phyloP scores from a whole-genome alignment of 2,888 invertebrate species.

The Papilio demoleus region DNA sequence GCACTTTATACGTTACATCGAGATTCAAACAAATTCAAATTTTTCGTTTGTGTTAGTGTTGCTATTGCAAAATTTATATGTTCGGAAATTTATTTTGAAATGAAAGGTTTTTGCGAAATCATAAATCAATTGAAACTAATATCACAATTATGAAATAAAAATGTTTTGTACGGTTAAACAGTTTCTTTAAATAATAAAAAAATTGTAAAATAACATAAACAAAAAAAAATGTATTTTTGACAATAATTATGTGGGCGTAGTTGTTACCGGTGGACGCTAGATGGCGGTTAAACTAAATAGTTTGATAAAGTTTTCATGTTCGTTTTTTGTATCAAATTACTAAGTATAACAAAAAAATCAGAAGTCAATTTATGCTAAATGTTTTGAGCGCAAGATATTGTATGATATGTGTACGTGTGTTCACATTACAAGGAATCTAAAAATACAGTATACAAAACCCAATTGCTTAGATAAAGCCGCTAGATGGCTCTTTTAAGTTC shows the following conservation, averaged over 20 bases:
- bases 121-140: background rate
- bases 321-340: background rate
- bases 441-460: too few relatives aligned
- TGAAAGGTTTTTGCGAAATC: background rate
- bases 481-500: background rate
- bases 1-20: conserved; percentile 45
- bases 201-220: too few relatives aligned
- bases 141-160: background rate
- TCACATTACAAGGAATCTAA: too few relatives aligned
- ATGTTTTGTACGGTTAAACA: background rate
- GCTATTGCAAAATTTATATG: conserved; percentile 56
- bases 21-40: conserved; percentile 49
- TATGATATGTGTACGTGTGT: too few relatives aligned
- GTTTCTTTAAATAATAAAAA: background rate
- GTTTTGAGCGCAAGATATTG: too few relatives aligned
- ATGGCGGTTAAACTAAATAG: background rate
- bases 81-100: background rate
- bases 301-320: background rate
- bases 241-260: background rate
- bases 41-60: conserved; percentile 49
- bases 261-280: background rate
- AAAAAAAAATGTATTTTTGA: background rate
- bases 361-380: too few relatives aligned
- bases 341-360: background rate
- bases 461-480: background rate